Evolutionary conservation across 2,888 invertebrate genomes (phyloP).

Genomic region (Chymomyza fuscimana): DNA sequence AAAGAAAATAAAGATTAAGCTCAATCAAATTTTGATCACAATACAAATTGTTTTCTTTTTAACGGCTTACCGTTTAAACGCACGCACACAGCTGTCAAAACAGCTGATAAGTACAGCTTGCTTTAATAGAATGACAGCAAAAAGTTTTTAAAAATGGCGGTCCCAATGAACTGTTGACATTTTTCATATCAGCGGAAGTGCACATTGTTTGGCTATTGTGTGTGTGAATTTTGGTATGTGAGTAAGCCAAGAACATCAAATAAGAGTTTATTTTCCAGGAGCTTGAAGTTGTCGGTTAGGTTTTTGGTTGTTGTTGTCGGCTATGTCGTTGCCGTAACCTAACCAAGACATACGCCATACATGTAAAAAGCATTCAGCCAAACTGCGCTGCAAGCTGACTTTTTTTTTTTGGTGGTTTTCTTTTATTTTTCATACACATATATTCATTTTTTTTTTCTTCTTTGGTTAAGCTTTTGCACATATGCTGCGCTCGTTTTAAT

Average conservation of each 20-base stretch:
- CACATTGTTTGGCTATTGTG: slow-evolving; percentile 35
- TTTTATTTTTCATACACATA: background rate
- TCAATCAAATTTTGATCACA: no score
- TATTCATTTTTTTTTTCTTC: background rate
- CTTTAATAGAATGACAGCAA: slow-evolving; percentile 11
- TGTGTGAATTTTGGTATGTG: slow-evolving; percentile 3
- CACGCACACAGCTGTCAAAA: background rate
- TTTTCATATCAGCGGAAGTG: slow-evolving; percentile 49
- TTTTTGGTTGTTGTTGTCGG: background rate
- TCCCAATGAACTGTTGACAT: slow-evolving; percentile 20
- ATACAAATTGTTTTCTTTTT: background rate
- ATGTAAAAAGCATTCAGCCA: slow-evolving; percentile 4
- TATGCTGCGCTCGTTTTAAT: slow-evolving; percentile 26
- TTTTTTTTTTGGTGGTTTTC: slow-evolving; percentile 1
- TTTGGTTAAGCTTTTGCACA: background rate
- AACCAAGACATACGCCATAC: background rate
- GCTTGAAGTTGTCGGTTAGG: slow-evolving; percentile 17
- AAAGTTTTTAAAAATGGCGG: slow-evolving; percentile 1
- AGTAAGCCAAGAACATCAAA: background rate
- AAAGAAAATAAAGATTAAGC: no score
- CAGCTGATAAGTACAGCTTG: background rate
- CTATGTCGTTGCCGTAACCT: background rate
- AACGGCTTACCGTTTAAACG: background rate
- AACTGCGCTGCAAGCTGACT: background rate
- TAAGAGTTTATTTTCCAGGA: slow-evolving; percentile 15